Conservation (phyloP, 2,888 invertebrate genomes). For the Phengaris arion region DNA sequence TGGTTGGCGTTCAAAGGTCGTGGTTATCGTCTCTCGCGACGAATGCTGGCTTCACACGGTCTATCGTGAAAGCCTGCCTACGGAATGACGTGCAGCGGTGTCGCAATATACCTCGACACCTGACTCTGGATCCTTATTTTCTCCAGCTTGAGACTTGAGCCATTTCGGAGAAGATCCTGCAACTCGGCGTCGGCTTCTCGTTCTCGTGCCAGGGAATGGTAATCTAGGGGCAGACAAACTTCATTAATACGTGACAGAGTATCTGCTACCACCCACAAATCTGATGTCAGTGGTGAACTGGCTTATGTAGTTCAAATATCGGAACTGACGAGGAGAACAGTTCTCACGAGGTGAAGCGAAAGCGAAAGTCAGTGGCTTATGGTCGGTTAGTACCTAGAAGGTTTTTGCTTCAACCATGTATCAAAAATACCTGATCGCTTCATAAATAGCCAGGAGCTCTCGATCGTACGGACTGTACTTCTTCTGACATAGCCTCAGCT, state of each 20-base stretch:
- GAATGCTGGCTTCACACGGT: too few species aligned
- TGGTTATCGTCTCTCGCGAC: too few species aligned
- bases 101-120: slow-evolving; percentile 30
- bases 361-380: slow-evolving; percentile 44
- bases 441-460: slow-evolving; percentile 53
- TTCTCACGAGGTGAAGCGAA: slow-evolving; percentile 47
- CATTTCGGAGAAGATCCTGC: slow-evolving; percentile 30
- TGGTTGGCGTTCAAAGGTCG: too few species aligned
- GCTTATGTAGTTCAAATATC: slow-evolving; percentile 47
- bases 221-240: slow-evolving; percentile 35
- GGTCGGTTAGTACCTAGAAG: slow-evolving; percentile 40
- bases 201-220: slow-evolving; percentile 33
- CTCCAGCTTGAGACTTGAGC: slow-evolving; percentile 34
- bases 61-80: slow-evolving; percentile 37
- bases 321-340: slow-evolving; percentile 46
- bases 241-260: slow-evolving; percentile 42
- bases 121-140: slow-evolving; percentile 31
- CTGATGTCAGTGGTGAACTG: too few species aligned
- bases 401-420: slow-evolving; percentile 50
- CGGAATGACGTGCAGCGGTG: slow-evolving; percentile 30
- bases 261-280: slow-evolving; percentile 46
- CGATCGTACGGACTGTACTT: slow-evolving; percentile 52
- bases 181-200: slow-evolving; percentile 39
- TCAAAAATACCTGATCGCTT: slow-evolving; percentile 49
- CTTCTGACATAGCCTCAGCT: slow-evolving; percentile 44